phyloP scores from a whole-genome alignment of 2,888 invertebrate species.

The Tipula helvola region DNA sequence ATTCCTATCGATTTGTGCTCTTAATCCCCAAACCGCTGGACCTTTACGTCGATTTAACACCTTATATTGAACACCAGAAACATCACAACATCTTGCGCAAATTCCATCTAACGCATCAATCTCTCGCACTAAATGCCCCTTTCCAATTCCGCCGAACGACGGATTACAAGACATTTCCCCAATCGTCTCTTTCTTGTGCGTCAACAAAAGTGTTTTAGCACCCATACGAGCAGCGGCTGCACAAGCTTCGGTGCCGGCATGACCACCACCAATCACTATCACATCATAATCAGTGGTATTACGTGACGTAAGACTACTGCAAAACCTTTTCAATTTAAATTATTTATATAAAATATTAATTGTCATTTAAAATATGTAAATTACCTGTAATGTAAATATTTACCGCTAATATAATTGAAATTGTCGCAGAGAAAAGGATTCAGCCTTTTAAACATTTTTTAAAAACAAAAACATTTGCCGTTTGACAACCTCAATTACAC shows the following conservation, averaged over 20 bases:
- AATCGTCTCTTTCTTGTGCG: slow-evolving; percentile 71
- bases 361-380: neutral
- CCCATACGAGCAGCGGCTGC: slow-evolving; percentile 75
- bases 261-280: slow-evolving; percentile 60
- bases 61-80: slow-evolving; percentile 68
- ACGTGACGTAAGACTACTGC: neutral
- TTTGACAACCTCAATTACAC: neutral
- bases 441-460: neutral
- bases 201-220: slow-evolving; percentile 62
- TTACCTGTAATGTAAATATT: neutral
- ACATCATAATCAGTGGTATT: neutral
- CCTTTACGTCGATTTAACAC: slow-evolving; percentile 69
- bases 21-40: slow-evolving; percentile 78
- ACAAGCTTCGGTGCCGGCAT: slow-evolving; percentile 83
- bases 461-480: neutral
- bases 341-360: neutral
- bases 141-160: slow-evolving; percentile 85
- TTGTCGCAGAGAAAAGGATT: neutral
- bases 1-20: slow-evolving; percentile 76
- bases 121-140: slow-evolving; percentile 78
- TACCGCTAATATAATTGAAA: neutral
- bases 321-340: neutral
- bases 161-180: slow-evolving; percentile 95
- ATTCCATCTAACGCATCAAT: slow-evolving; percentile 81
- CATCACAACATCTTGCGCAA: slow-evolving; percentile 67